These are phyloP conservation scores for Charina bottae DNA, from an alignment of 2,113 vertebrate genomes.

Conservation along the genomic window DNA sequence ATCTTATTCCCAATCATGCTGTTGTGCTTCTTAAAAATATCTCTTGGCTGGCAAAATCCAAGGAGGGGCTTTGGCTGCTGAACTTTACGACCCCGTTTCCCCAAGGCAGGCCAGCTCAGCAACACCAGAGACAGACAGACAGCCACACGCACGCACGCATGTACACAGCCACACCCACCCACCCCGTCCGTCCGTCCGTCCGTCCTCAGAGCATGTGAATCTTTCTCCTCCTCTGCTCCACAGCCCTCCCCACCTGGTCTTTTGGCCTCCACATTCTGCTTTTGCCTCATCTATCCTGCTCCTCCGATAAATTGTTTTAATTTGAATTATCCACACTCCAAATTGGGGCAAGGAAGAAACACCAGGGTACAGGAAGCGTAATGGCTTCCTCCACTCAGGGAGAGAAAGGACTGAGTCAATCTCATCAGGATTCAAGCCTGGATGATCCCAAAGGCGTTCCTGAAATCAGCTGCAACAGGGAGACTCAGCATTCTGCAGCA, in stretches of 20 bases:
- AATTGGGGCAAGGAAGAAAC: background rate
- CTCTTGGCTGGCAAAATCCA: background rate
- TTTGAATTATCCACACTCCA: background rate
- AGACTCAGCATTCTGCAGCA: background rate
- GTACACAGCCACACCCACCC: background rate
- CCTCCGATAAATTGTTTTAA: background rate
- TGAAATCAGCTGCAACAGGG: background rate
- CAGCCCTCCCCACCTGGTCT: background rate
- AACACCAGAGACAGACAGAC: background rate
- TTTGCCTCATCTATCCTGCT: background rate
- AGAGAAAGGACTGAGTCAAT: background rate
- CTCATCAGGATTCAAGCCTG: background rate
- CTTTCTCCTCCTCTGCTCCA: background rate
- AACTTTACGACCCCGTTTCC: background rate
- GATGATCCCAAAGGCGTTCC: background rate
- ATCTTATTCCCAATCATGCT: too few species aligned
- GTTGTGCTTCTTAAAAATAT: background rate
- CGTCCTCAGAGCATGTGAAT: background rate
- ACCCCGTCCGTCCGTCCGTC: background rate
- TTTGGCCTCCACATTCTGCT: background rate
- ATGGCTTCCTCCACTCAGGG: background rate
- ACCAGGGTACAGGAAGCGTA: background rate
- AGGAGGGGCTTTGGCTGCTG: background rate
- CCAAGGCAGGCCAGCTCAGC: background rate
- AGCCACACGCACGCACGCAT: accelerated